Base-by-base conservation (phyloP, 2,113 vertebrate species). In the Empidonax traillii region DNA sequence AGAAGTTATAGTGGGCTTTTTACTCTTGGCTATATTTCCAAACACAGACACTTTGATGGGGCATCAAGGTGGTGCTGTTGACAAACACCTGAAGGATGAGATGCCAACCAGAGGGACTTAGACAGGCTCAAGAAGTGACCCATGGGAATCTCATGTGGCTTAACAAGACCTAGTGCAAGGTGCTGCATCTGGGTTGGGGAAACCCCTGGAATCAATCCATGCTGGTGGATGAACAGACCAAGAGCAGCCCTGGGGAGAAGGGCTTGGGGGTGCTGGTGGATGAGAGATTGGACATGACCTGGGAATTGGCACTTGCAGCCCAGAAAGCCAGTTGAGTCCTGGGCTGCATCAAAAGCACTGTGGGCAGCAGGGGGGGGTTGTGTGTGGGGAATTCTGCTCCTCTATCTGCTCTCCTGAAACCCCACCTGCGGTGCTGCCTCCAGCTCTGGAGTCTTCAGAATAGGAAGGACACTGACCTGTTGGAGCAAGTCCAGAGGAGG, bases 391-490 rank as follows among this genome's bases (percentile, higher is more conserved):
- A 22, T 53, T 8, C 62, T 75, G 46, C 19, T 33, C 43, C 22
- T 51, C 35, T 80, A 22, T 5, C 69, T 0, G 0, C 44, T 59
- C 27, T 23, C 51, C 51, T 59, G 39, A 75, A 39, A 67, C 4
- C 37, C 12, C 46, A 52, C 37, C 69, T 82, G 46, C 87, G 81
- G 52, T 13, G 44, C 77, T 74, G 86, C 2, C 3, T 51, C 68
- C 68, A 67, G 3, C 5, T 12, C 44, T 53, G 53, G 69, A 28
- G 15, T 62, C 7, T 13, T 6, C 52, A 44, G 44, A 25, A 37
- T 44, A 66, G 46, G 33, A 33, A n/a, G 37, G 37, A n/a, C 0
- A 0, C 14, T 16, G 62, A 67, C 2, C 28, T 82, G n/a, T 7
- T 47, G 46, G 9, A 47, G 10, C 2, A 0, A 53, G 8, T 12